Base-by-base conservation (phyloP, 1,140 invertebrate species). In the Zaprionus vittiger region DNA sequence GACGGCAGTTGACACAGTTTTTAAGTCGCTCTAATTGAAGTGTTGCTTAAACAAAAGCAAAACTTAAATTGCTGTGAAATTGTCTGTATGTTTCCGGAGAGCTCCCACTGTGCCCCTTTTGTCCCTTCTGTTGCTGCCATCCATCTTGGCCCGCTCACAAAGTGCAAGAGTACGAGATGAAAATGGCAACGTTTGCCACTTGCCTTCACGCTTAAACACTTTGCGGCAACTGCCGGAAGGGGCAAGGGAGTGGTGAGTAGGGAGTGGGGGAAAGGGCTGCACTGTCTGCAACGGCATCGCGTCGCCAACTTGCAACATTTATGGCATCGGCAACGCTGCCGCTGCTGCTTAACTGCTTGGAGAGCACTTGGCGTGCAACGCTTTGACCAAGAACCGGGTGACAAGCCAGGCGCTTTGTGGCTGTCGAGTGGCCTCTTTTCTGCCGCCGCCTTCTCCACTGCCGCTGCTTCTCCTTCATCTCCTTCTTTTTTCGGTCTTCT, bases 41-140 rank as follows among this genome's bases (percentile, higher is more conserved):
- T 90, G 84, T 89, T 90, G 84, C 85, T 90, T 89, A 89, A 89
- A 89, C 84, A 90, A 90, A 89, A 90, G 84, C 67, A 81, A 84
- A 89, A 84, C 84, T 89, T 89, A 89, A 89, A 89, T 89, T 81
- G 84, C 85, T 84, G 81, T 67, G 81, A 90, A 89, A 90, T 89
- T 90, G 84, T 79, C 81, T 77, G 67, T 65, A 61, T 67, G 56
- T 63, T 15, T 28, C 14, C 26, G 41, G 4, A n/a, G 38, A 2
- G 38, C 5, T 22, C 7, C 15, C 28, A 11, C 11, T 11, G 26
- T 61, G 26, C 73, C 54, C 41, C 24, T 22, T 14, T 17, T 12
- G 14, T 44, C 2, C 6, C 12, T 26, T n/a, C 14, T 17, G 14
- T 31, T 31, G 0, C 54, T 56, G 15, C 26, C 28, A 34, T 37